Evolutionary conservation across 2,888 invertebrate species (phyloP), one percentile per base, ranked within the genome.

Genomic region (Craniophora ligustri): DNA sequence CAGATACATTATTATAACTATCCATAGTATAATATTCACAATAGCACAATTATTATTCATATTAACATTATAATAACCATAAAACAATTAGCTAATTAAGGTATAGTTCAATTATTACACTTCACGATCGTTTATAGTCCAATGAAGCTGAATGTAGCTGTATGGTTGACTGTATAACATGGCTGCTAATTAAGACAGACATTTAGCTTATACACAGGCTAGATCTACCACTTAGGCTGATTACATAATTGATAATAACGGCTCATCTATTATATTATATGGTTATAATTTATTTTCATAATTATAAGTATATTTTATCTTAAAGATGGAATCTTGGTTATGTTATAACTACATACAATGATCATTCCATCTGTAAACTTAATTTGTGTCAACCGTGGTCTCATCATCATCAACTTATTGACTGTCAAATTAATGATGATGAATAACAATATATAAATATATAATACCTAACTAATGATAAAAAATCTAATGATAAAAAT

Each of bases 101-200:
- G 23, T 65, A 65, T 55, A 50, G 65, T 38, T 18, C 57, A 64
- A 72, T 70, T 72, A 61, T 55, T 35, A 48, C 39, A 42, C 41
- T 65, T 54, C 53, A 38, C 48, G 50, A 72, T 68, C 47, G 65
- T 44, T 58, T 72, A 59, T 49, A 55, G 65, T 16, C 49, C 53
- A 61, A 31, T 56, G 45, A 16, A 68, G 58, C 55, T 26, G 18
- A 64, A 39, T 38, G 44, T 26, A 19, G 21, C 19, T 44, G 54
- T 41, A 67, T 48, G 62, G 62, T 54, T 44, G 32, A 51, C 19
- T 54, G 34, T 47, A 47, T 35, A 26, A 64, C 51, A 53, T 56
- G 55, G 35, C n/a, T 49, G 16, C 46, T 69, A 56, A 56, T 64
- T 64, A 64, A 67, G 50, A 48, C 19, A 35, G 36, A 55, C 59